A percentile compares a stretch with the other conserved stretches of the same genome.
Conservation (phyloP, 2,797 vertebrate genomes). For the Hydrolagus colliei region DNA sequence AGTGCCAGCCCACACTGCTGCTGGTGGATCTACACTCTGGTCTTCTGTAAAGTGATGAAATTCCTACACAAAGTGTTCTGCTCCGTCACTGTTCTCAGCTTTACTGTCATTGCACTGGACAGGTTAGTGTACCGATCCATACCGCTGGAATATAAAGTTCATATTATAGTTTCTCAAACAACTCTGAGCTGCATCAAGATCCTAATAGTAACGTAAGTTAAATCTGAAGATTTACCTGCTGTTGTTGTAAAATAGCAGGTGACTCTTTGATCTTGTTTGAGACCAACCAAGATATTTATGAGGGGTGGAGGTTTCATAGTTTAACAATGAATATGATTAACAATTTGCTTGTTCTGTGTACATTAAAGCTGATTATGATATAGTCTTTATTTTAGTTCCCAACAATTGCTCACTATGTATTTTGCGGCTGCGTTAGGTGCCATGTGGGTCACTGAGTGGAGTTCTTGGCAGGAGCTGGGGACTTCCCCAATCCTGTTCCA, state of each 20-base stretch:
- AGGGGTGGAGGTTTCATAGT: too few species aligned
- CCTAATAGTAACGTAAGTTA: too few species aligned
- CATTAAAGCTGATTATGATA: not conserved
- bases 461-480: not conserved
- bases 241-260: too few species aligned
- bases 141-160: not conserved
- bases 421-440: not conserved
- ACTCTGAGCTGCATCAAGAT: too few species aligned
- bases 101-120: conserved; percentile 88
- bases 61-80: conserved; percentile 95
- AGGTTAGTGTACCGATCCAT: conserved; percentile 61
- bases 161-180: too few species aligned
- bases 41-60: conserved; percentile 85
- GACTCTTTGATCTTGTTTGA: too few species aligned
- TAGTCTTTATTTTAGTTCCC: not conserved
- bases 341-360: too few species aligned
- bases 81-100: conserved; percentile 88
- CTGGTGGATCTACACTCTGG: conserved; percentile 80
- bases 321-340: too few species aligned
- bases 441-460: not conserved
- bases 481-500: not conserved
- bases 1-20: conserved; percentile 84
- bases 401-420: not conserved
- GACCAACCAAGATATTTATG: too few species aligned
- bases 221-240: too few species aligned